A percentile compares a stretch with the other conserved stretches of the same genome.
These are phyloP conservation scores for Falco naumanni DNA, from an alignment of 2,797 vertebrate genomes.

Conservation along the genomic window DNA sequence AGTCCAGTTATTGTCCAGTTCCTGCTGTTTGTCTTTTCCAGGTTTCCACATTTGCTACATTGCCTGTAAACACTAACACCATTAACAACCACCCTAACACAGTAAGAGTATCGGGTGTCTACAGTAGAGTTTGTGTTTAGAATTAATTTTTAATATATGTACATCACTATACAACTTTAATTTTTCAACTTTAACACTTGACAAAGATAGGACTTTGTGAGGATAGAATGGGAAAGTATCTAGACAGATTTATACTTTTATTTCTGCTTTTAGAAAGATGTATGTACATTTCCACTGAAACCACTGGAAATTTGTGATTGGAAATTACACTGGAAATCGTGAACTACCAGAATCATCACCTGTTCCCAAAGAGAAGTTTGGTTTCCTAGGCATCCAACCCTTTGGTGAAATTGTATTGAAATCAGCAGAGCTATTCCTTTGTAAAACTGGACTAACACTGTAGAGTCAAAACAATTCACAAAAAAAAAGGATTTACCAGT, in stretches of 20 bases:
- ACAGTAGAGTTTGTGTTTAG: accelerated
- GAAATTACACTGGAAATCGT: not conserved
- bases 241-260: not conserved
- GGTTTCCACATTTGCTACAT: not conserved
- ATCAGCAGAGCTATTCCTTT: not conserved
- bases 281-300: not conserved
- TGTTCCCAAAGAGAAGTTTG: not conserved
- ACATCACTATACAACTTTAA: not conserved
- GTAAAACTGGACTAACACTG: not conserved
- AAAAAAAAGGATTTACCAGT: not conserved
- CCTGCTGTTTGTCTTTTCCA: not conserved
- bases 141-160: not conserved
- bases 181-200: not conserved
- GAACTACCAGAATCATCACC: not conserved
- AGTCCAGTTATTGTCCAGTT: not conserved
- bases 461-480: not conserved
- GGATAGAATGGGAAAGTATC: not conserved
- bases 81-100: not conserved
- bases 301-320: not conserved
- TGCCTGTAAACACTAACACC: not conserved
- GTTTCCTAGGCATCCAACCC: not conserved
- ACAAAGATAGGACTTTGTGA: not conserved
- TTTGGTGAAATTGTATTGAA: not conserved
- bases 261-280: not conserved
- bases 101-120: not conserved